A percentile compares a stretch with the other conserved stretches of the same genome.
Conservation (phyloP, 2,113 vertebrate species). For the Cepphus grylle region DNA sequence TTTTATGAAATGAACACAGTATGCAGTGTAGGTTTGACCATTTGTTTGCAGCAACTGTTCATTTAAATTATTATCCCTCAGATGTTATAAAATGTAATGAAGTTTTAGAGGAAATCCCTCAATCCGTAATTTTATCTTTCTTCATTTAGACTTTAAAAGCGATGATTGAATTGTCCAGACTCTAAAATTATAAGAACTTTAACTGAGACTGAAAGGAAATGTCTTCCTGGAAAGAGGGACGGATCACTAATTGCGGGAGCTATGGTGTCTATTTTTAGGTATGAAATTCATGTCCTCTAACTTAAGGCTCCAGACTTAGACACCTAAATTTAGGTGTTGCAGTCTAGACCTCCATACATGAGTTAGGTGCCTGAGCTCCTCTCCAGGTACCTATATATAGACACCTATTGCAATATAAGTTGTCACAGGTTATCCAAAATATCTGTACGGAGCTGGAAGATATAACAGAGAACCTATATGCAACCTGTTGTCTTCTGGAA, state of each 20-base stretch:
- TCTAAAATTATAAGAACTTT: not conserved
- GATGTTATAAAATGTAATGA: not conserved
- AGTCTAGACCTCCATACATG: not conserved
- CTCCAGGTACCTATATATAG: not conserved
- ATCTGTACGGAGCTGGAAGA: not conserved
- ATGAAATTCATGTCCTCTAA: not conserved
- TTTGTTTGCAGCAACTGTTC: not conserved
- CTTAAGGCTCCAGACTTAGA: not conserved
- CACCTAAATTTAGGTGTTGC: not conserved
- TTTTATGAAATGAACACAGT: not conserved
- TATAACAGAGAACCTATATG: not conserved
- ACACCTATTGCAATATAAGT: not conserved
- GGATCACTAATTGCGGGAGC: not conserved
- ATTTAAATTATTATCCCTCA: not conserved
- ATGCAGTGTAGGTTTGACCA: not conserved
- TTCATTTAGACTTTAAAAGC: not conserved
- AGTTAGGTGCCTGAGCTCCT: not conserved
- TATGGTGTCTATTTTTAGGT: not conserved
- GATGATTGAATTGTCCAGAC: not conserved
- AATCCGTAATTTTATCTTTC: not conserved
- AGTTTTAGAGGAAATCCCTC: not conserved
- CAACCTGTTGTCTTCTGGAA: not conserved
- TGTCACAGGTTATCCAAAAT: not conserved
- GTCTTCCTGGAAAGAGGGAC: not conserved
- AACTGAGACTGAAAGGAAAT: not conserved